These are phyloP conservation scores for Percopsis omiscomaycus DNA, from an alignment of 2,797 vertebrate species.

Conservation along the genomic window DNA sequence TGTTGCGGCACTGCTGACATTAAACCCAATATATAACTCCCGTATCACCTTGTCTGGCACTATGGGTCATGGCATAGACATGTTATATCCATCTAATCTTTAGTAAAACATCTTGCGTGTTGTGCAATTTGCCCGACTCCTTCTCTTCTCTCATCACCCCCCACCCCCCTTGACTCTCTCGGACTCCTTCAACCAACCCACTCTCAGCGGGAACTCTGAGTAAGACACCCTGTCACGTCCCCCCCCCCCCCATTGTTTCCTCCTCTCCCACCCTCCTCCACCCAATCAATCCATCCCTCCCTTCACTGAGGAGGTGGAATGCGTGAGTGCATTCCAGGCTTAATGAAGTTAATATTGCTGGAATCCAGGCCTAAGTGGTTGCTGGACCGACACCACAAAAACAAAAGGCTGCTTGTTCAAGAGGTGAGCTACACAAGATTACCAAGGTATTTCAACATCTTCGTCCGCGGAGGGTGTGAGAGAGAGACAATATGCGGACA, in stretches of 20 bases:
- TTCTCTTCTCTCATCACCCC: constrained; percentile 36
- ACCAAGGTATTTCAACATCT: constrained; percentile 54
- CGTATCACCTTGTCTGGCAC: constrained; percentile 20
- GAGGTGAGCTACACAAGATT: constrained; percentile 72
- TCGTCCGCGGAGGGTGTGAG: constrained; percentile 32
- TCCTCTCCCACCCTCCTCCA: constrained; percentile 49
- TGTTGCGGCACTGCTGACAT: neutral
- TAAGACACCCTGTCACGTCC: constrained; percentile 44
- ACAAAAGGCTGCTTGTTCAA: constrained; percentile 79
- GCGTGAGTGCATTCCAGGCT: constrained; percentile 82
- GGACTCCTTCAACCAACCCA: constrained; percentile 28
- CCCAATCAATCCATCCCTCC: constrained; percentile 67
- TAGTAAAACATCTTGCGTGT: constrained; percentile 24
- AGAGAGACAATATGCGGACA: constrained; percentile 29
- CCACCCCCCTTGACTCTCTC: constrained; percentile 54
- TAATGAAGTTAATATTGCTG: constrained; percentile 90
- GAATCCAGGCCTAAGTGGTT: constrained; percentile 80
- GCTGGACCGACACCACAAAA: constrained; percentile 79
- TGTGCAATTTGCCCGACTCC: constrained; percentile 44
- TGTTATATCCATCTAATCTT: constrained; percentile 40
- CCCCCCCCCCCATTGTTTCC: constrained; percentile 26
- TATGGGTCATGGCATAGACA: constrained; percentile 53
- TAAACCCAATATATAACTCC: neutral
- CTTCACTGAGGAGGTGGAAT: constrained; percentile 78
- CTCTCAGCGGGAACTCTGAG: constrained; percentile 35